phyloP scores from a whole-genome alignment of 2,113 vertebrate species.

The Australoheros scitulus region DNA sequence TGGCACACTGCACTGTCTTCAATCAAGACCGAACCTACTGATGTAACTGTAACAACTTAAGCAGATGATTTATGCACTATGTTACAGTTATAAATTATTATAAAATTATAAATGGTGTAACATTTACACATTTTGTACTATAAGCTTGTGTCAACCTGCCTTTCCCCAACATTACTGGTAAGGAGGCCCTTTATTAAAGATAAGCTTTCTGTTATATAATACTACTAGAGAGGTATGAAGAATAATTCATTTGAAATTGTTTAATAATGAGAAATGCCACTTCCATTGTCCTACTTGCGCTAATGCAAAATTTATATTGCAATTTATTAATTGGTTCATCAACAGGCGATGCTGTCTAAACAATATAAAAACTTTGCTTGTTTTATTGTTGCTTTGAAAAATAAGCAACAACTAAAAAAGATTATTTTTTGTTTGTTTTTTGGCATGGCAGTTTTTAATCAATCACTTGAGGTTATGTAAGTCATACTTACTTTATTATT shows the following conservation, averaged over 20 bases:
- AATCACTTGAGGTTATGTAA: no score
- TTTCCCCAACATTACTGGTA: background rate
- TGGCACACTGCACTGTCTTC: conserved; percentile 19
- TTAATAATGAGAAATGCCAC: background rate
- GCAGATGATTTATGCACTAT: conserved; percentile 46
- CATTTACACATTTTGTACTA: conserved; percentile 31
- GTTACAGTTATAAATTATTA: background rate
- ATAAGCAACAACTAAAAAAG: no score
- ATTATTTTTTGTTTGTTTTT: no score
- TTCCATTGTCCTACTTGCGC: no score
- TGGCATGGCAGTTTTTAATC: no score
- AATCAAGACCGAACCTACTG: conserved; percentile 37
- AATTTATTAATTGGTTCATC: no score
- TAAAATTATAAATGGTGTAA: conserved; percentile 34
- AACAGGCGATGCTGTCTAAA: background rate
- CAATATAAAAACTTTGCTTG: background rate
- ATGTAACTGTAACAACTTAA: conserved; percentile 38
- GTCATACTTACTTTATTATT: no score
- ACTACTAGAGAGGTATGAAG: background rate
- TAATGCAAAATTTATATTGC: no score
- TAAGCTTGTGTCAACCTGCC: conserved; percentile 20
- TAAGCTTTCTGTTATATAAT: conserved; percentile 20
- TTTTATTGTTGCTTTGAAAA: no score
- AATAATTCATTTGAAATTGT: background rate
- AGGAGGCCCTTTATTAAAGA: conserved; percentile 20